Evolutionary conservation across 2,888 invertebrate genomes (phyloP), one percentile per base, ranked within the genome.

Genomic region (Himalopsyche tibetana): DNA sequence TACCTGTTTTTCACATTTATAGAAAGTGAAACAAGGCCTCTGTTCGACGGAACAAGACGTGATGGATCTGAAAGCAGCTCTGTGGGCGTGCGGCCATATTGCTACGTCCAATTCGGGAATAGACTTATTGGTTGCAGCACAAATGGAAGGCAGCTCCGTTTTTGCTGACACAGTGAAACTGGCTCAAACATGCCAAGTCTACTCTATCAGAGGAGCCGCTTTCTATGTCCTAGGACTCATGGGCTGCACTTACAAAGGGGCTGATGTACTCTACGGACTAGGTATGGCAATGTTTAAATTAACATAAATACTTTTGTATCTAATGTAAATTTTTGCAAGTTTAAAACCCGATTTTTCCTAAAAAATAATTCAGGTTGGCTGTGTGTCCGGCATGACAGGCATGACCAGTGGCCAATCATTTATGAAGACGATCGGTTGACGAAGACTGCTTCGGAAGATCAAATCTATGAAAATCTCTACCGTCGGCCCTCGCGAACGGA

Each of bases 71-170:
- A 99, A 99, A 91, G 95, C 98, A 8, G 96, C 98, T 0, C 92
- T 99, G 0, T 99, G 99, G 99, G 96, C 97, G 2, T 91, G 96
- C 82, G 97, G 97, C 19, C 97, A 98, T 91, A 94, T 97, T 15
- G 97, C 96, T 3, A 96, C 96, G 0, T 96, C 97, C 9, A 92
- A 94, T 0, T 94, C 95, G 89, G 98, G 98, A 5, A 94, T 97
- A 11, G 95, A 95, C 82, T 95, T 96, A 89, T 92, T 98, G 51
- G 94, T 95, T 90, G 93, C 94, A 55, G 92, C 94, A 79, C 92
- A 92, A 89, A 89, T 89, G 89, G 89, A 93, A 91, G 90, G 93
- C 91, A 89, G 93, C 90, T 2, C 93, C 90, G 89, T 89, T 8
- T 90, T 92, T 40, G 92, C 94, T 55, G 93, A 92, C 81, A 90